Base-by-base conservation (phyloP, 2,797 vertebrate species). In the Euthynnus affinis region DNA sequence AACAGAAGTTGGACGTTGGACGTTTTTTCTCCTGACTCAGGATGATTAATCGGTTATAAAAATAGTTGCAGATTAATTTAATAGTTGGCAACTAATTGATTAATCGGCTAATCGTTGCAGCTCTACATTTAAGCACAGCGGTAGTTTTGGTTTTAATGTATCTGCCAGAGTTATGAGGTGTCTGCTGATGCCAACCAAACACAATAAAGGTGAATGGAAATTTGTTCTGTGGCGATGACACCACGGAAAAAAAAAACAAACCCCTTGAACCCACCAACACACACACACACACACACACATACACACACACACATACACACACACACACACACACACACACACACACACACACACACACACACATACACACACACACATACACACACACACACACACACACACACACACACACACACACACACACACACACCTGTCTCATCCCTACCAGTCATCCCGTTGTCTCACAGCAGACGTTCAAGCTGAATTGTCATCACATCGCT, bases 391-490 rank as follows among this genome's bases (percentile, higher is more conserved):
- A 53, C 15, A 57, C 23, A 23, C n/a, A n/a, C n/a, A n/a, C n/a
- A 23, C 17, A 20, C 15, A 9, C 2, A 17, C 20, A 44, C 4
- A 34, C 56, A 57, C 66, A 14, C 13, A 15, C 13, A 46, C 44
- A 46, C 44, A 46, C 17, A 46, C 44, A 20, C 7, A 42, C 40
- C 59, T 29, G 25, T 2, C 65, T 15, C 8, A 40, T 34, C 65
- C 22, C 7, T 0, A 8, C 13, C 42, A 2, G 48, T 12, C 23
- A 2, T 55, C 53, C 18, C 17, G 37, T 46, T 13, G 27, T 42
- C 56, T 69, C 49, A 10, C 49, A 32, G 65, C 64, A 52, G 65
- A 62, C 2, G 6, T n/a, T 65, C 23, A 69, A 49, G 60, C 25
- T 62, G 29, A 64, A 20, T 29, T 29, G 48, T 78, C 55, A 10